Conservation (phyloP, 2,888 invertebrate genomes). For the Antheraea yamamai region DNA sequence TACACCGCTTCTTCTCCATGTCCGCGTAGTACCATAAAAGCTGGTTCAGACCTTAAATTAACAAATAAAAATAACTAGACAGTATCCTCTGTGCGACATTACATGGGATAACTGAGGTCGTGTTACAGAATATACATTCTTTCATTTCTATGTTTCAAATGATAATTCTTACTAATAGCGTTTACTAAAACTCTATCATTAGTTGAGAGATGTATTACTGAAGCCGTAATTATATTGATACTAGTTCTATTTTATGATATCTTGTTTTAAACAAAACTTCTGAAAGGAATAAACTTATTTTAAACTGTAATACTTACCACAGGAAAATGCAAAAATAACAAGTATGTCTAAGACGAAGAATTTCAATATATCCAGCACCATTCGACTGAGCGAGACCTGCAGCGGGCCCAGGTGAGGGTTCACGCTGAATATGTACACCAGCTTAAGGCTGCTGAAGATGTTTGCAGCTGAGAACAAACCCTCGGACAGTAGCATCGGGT, state of each 20-base stretch:
- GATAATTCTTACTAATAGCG: no score
- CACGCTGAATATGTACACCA: constrained; percentile 98
- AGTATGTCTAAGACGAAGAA: constrained; percentile 96
- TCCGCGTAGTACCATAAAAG: constrained; percentile 95
- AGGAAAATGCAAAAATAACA: constrained; percentile 97
- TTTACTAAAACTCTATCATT: no score
- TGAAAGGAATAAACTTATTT: neutral
- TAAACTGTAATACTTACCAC: constrained; percentile 84
- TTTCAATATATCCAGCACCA: constrained; percentile 98
- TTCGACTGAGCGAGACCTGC: constrained; percentile 96
- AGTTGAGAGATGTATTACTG: no score
- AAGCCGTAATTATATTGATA: no score
- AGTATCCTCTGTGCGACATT: neutral
- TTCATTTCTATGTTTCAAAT: no score
- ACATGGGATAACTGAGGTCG: neutral
- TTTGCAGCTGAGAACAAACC: constrained; percentile 99
- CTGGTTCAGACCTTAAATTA: constrained; percentile 90
- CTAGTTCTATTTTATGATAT: no score
- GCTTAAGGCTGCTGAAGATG: constrained; percentile 95
- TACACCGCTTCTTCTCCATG: constrained; percentile 92
- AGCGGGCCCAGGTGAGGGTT: constrained; percentile 98
- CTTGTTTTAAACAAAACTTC: no score
- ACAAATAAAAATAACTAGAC: neutral
- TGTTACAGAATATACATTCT: no score
- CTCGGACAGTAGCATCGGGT: constrained; percentile 97